Base-by-base conservation (phyloP, 2,113 vertebrate genomes). In the Anoura caudifer region DNA sequence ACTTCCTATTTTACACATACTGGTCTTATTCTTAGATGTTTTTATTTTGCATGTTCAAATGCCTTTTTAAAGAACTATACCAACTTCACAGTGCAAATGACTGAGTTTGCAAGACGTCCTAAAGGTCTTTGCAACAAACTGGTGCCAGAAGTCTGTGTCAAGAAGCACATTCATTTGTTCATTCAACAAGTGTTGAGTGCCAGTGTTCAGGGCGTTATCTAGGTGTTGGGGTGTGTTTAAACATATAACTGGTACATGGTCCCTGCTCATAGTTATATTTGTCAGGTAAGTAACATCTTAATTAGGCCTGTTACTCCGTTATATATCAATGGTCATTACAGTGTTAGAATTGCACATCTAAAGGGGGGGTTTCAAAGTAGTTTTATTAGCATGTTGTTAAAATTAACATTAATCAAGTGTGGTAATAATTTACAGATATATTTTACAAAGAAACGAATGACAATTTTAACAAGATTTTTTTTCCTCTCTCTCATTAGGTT, bases 401-500 rank as follows among this genome's bases (percentile, higher is more conserved):
- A 65, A 54, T 94, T 91, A 59, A 70, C 90, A 47, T 93, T 67
- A 76, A 80, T 65, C 67, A 87, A 54, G 52, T 87, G 70, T 91
- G 89, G 17, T 96, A 86, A 79, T 83, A 56, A 45, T 85, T 93
- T 79, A 84, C 2, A 95, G 61, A 67, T 93, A 76, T 50, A 56
- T 72, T 94, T 80, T 85, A 36, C 63, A 77, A 95, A 96, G 43
- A 95, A 87, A 80, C 79, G 56, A 92, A 97, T 97, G 97, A 97
- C 97, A 97, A 97, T 98, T 98, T 98, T 98, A 98, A 98, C 97
- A 9, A 86, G 52, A 59, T 95, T 97, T 97, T 96, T 96, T 97
- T 97, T 69, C 98, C 70, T 92, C 76, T 98, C 97, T 98, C 98
- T 98, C 99, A 91, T 97, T 98, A 99, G 99, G 99, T 99, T 98